Base-by-base conservation (phyloP, 2,113 vertebrate species). In the Crocuta crocuta region DNA sequence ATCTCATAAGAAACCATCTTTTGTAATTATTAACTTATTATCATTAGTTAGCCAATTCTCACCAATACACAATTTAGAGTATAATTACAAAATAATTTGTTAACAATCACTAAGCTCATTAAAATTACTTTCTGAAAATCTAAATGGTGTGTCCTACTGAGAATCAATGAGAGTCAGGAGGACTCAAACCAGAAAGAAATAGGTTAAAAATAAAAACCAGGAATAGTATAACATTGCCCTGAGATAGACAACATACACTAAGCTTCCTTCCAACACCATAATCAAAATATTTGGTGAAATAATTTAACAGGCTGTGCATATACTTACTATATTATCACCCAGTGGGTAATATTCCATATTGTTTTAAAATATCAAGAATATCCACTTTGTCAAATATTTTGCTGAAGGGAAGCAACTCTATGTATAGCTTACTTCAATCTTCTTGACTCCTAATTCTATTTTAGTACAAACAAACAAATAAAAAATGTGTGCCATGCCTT, bases 71-170 rank as follows among this genome's bases (percentile, higher is more conserved):
- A 78, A 71, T 81, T 93, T 35, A 87, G 94, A 74, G 26, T 91
- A 82, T 81, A 74, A 76, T 50, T 84, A 97, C 55, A 90, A 95
- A 96, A 80, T 63, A 89, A 89, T 74, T 82, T 91, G 31, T 48
- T 89, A 92, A 84, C 45, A 55, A 43, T 96, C 84, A 61, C 82
- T 8, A 71, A 86, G 58, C 3, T 78, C 24, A 21, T 17, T 2
- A 89, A 97, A 90, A 92, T 95, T 1, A 84, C 63, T 83, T 92
- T 8, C 43, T 61, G 17, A 58, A 90, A 93, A 55, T 91, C 50
- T 80, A 92, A 91, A 33, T 21, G 17, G 2, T 74, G 8, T 71
- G 9, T 63, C 74, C 55, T 39, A 78, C 26, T 65, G 58, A 45
- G 55, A 96, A 74, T 88, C 4, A 92, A 5, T 45, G 74, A 90